These are phyloP conservation scores for Clytia hemisphaerica DNA, from an alignment of 30 jellyfish, hydroid and myxozoan genomes.

Conservation along the genomic window DNA sequence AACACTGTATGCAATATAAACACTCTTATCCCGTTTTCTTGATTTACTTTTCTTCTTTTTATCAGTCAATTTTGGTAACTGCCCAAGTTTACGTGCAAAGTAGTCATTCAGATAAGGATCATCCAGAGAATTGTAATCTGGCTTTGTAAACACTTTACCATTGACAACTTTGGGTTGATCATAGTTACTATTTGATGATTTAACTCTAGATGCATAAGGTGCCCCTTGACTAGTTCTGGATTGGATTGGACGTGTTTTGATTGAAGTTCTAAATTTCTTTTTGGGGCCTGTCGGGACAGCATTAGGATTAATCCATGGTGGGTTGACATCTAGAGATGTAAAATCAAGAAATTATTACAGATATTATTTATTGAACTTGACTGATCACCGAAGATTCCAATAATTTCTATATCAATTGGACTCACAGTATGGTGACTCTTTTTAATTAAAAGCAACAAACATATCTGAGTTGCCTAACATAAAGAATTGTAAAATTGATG, in stretches of 20 bases:
- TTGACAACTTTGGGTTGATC: slow-evolving; percentile 92
- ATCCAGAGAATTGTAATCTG: slow-evolving; percentile 74
- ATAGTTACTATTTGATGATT: slow-evolving; percentile 42
- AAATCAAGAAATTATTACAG: no score
- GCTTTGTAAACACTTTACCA: slow-evolving; percentile 70
- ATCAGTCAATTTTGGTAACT: slow-evolving; percentile 57
- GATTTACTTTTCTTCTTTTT: slow-evolving; percentile 6
- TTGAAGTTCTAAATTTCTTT: slow-evolving; percentile 44
- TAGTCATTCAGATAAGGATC: slow-evolving; percentile 90
- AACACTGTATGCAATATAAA: slow-evolving; percentile 3
- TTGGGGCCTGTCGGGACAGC: slow-evolving; percentile 58
- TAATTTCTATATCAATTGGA: no score
- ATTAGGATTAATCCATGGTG: slow-evolving; percentile 90
- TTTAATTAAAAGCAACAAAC: no score
- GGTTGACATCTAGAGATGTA: neutral
- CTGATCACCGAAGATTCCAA: no score
- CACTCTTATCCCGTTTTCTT: no score
- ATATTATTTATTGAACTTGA: no score
- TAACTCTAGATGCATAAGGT: slow-evolving; percentile 84
- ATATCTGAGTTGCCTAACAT: no score
- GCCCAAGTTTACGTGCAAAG: slow-evolving; percentile 82
- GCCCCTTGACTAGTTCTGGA: slow-evolving; percentile 80
- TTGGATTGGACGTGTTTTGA: slow-evolving; percentile 61
- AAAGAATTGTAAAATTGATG: no score
- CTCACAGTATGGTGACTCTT: no score